Evolutionary conservation across 2,113 vertebrate genomes (phyloP).

Genomic region (Ceyx margarethae): DNA sequence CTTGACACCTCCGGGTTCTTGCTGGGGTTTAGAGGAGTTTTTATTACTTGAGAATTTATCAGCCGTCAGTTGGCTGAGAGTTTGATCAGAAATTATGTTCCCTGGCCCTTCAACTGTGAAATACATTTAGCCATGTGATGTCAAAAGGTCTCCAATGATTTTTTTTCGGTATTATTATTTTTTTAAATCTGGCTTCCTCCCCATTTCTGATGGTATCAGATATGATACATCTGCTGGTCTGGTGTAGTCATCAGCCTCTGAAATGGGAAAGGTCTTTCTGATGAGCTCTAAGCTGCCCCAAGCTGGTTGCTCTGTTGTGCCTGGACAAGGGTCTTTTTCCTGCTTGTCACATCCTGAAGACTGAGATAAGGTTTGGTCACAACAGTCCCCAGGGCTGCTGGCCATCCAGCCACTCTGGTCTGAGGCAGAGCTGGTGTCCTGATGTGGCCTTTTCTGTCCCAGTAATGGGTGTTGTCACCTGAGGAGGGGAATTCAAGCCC

Average conservation of each 20-base stretch:
- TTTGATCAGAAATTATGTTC: background rate
- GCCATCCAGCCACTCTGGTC: accelerated
- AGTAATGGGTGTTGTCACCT: accelerated
- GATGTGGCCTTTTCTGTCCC: accelerated
- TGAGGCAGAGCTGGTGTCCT: background rate
- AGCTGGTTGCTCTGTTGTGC: accelerated
- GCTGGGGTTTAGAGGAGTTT: background rate
- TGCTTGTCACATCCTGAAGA: accelerated
- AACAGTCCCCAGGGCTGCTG: background rate
- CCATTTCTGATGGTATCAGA: background rate
- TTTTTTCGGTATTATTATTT: background rate
- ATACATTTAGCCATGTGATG: background rate
- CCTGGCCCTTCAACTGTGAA: background rate
- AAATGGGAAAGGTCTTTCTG: background rate
- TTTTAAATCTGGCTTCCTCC: background rate
- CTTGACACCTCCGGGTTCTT: background rate
- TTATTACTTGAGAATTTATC: background rate
- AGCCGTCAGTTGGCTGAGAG: background rate
- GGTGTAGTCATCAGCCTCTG: accelerated
- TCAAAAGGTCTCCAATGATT: background rate
- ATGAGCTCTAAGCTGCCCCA: accelerated
- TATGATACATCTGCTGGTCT: accelerated
- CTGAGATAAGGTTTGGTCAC: accelerated
- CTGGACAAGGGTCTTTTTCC: accelerated
- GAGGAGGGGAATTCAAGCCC: background rate